A percentile compares a stretch with the other conserved stretches of the same genome.
Evolutionary conservation across 2,888 invertebrate species (phyloP).

Genomic region (Alitta virens): DNA sequence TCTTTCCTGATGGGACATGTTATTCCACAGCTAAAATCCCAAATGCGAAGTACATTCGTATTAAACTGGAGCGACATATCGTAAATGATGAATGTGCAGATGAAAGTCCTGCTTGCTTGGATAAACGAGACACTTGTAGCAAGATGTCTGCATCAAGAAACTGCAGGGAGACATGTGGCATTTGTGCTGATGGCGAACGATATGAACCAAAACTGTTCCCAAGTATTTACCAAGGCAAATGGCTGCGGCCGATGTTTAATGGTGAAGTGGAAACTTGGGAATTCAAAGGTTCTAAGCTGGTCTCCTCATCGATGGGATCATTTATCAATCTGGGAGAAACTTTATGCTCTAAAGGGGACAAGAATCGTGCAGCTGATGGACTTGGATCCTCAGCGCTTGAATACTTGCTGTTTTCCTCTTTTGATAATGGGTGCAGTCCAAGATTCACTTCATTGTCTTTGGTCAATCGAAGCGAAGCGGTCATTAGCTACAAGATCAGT

Average conservation of each 20-base stretch:
- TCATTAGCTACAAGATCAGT: background rate
- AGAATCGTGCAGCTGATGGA: background rate
- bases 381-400: background rate
- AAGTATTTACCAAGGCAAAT: background rate
- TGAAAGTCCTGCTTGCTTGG: background rate
- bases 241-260: background rate
- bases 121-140: background rate
- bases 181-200: background rate
- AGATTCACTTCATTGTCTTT: background rate
- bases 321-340: slow-evolving; percentile 6
- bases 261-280: background rate
- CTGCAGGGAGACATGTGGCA: background rate
- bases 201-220: background rate
- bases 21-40: background rate
- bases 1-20: slow-evolving; percentile 11
- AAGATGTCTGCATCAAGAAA: background rate
- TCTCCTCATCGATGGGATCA: slow-evolving; percentile 2
- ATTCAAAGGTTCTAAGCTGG: background rate
- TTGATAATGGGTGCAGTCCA: slow-evolving; percentile 13
- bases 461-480: background rate
- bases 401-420: background rate
- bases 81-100: slow-evolving; percentile 1
- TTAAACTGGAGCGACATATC: background rate
- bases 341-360: background rate
- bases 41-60: background rate